Base-by-base conservation (phyloP, 2,797 vertebrate genomes). In the Gorsachius magnificus region DNA sequence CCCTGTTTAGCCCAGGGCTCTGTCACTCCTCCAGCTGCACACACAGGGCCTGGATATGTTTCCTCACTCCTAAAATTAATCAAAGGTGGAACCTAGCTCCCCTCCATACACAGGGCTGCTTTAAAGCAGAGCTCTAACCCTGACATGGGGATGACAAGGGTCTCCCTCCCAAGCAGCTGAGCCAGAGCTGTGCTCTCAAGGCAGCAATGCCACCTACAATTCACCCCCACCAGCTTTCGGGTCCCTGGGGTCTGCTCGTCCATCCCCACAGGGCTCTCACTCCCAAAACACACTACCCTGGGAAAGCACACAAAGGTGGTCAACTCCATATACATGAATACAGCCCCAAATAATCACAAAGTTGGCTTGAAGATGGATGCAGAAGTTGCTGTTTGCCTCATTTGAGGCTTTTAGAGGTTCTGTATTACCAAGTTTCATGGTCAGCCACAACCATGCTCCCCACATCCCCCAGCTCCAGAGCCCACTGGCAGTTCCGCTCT, bases 251-350 rank as follows among this genome's bases (percentile, higher is more conserved):
- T 41, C 48, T 3, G 0, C 18, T 74, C 17, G 19, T 35, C 51
- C 60, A 21, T 41, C 24, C 20, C 33, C 12, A 3, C 16, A 8
- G 16, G 25, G 19, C 8, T 13, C 21, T 68, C 6, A 7, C 5
- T 43, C 56, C 28, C 0, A 0, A 56, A 69, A 31, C 14, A 51
- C 3, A 0, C 18, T 11, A 10, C 16, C 22, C 35, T 63, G 13
- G 24, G 45, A 66, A 64, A 64, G 15, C 46, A 43, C 60, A 15
- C 19, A 4, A 15, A 38, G 13, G 8, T 3, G 28, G 8, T 16
- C 43, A 57, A 36, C 22, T 53, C 43, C 46, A 36, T 11, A 11
- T 16, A 28, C 6, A 1, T 0, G 7, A 45, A 9, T 2, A 2
- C 19, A 53, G 54, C 50, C 43, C 26, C 26, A 66, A 6, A 46